A percentile compares a stretch with the other conserved stretches of the same genome.
These are phyloP conservation scores for Synanceia verrucosa DNA, from an alignment of 2,797 vertebrate species.

Conservation along the genomic window DNA sequence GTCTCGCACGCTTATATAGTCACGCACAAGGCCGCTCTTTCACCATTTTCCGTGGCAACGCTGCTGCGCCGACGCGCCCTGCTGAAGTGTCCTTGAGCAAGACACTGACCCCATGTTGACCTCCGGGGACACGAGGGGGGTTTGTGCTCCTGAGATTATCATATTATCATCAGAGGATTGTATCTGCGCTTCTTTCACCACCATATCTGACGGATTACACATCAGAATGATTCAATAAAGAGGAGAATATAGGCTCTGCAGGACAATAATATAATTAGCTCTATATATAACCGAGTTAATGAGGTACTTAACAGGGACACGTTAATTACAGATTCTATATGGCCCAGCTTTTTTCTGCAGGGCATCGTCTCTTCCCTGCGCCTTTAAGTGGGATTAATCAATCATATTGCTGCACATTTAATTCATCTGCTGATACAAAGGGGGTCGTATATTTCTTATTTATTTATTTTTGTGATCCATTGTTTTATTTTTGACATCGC, in stretches of 20 bases:
- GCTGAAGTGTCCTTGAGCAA: conserved; percentile 74
- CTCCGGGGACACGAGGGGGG: conserved; percentile 18
- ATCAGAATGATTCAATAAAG: conserved; percentile 51
- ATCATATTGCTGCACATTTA: conserved; percentile 32
- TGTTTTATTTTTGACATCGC: neutral
- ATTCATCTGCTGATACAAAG: neutral
- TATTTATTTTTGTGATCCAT: neutral
- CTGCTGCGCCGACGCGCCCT: neutral
- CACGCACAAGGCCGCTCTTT: neutral
- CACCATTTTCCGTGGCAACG: neutral
- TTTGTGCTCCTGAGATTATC: conserved; percentile 6
- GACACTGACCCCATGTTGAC: conserved; percentile 71
- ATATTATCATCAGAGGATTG: conserved; percentile 24
- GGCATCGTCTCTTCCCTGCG: conserved; percentile 45
- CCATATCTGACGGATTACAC: conserved; percentile 33
- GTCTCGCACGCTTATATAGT: neutral
- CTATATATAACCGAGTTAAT: conserved; percentile 65
- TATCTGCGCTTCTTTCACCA: conserved; percentile 9
- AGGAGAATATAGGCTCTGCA: conserved; percentile 36
- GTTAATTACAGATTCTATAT: conserved; percentile 73
- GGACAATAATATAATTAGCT: conserved; percentile 71
- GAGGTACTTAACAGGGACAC: conserved; percentile 59
- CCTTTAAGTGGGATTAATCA: conserved; percentile 41
- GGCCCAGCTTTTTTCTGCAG: conserved; percentile 48
- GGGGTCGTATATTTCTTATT: neutral